Percentiles rank a stretch among this genome's conserved stretches.
These are phyloP conservation scores for Orchestia grillus DNA, from an alignment of 1,140 invertebrate species.

Conservation along the genomic window DNA sequence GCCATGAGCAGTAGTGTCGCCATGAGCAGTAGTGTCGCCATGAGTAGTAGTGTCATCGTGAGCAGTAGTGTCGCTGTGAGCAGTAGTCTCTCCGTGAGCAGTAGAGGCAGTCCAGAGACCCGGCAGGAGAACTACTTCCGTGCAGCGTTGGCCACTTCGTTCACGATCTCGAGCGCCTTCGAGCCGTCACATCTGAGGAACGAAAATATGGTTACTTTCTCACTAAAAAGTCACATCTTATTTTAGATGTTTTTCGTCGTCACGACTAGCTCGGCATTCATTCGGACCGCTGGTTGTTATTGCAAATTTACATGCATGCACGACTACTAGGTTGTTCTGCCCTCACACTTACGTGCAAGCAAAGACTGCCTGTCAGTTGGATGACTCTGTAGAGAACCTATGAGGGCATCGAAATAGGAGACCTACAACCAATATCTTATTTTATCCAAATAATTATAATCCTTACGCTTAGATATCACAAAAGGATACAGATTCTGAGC, in stretches of 20 bases:
- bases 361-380: background rate
- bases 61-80: background rate
- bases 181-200: slow-evolving; percentile 66
- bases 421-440: background rate
- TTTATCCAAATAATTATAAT: background rate
- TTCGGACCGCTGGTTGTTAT: background rate
- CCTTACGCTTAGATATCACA: background rate
- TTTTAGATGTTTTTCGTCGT: background rate
- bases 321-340: background rate
- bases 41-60: background rate
- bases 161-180: slow-evolving; percentile 67
- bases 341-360: background rate
- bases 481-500: background rate
- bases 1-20: background rate
- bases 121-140: slow-evolving; percentile 20
- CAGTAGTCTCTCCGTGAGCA: background rate
- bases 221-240: background rate
- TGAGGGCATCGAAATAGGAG: background rate
- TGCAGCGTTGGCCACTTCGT: slow-evolving; percentile 64
- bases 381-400: background rate
- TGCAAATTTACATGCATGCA: background rate
- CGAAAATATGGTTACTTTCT: background rate
- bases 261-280: background rate
- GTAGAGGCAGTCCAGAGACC: background rate
- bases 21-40: background rate